Evolutionary conservation across 23 tunicate genomes (phyloP).

Genomic region (Phallusia fumigata): DNA sequence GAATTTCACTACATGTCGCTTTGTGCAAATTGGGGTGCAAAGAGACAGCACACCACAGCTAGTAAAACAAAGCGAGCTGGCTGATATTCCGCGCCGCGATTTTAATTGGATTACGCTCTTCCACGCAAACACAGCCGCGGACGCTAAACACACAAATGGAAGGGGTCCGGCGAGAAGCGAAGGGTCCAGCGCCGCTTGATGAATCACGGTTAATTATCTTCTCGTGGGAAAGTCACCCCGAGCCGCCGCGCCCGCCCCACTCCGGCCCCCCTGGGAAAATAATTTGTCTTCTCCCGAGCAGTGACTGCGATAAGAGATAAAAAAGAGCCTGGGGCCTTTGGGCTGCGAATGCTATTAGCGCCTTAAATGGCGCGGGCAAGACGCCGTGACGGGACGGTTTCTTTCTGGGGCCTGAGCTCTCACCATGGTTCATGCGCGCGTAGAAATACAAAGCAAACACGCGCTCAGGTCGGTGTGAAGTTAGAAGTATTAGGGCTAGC

Average conservation of each 20-base stretch:
- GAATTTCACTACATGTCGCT: too few species aligned
- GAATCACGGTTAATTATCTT: constrained; percentile 28
- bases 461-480: neutral
- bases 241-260: constrained; percentile 16
- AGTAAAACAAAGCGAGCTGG: neutral
- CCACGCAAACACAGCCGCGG: neutral
- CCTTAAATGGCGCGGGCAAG: constrained; percentile 14
- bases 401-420: neutral
- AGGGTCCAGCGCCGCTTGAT: constrained; percentile 22
- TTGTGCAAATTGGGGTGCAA: too few species aligned
- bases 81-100: neutral
- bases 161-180: constrained; percentile 7
- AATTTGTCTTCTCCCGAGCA: constrained; percentile 22
- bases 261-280: constrained; percentile 23
- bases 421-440: neutral
- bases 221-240: constrained; percentile 28
- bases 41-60: neutral
- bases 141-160: constrained; percentile 13
- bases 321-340: neutral
- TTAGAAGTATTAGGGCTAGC: constrained; percentile 6
- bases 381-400: neutral
- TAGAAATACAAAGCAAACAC: neutral
- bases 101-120: constrained; percentile 11
- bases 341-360: neutral
- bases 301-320: constrained; percentile 28